Evolutionary conservation across 1,140 invertebrate species (phyloP).

Genomic region (Periplaneta americana): DNA sequence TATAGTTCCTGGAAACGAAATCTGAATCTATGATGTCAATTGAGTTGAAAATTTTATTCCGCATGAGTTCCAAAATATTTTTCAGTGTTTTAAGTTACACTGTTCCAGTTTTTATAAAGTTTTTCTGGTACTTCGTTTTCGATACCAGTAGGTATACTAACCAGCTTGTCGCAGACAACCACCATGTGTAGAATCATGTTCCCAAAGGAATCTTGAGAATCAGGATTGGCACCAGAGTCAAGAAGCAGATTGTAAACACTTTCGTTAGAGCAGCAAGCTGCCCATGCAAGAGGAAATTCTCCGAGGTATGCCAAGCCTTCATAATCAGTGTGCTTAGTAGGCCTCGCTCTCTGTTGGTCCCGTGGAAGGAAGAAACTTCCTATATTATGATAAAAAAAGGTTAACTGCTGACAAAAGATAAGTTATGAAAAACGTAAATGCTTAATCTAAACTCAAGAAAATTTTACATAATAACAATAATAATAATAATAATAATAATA

Average conservation of each 20-base stretch:
- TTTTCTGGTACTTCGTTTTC: too few species aligned
- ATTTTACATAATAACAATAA: too few species aligned
- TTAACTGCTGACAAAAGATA: too few species aligned
- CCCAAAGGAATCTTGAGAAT: constrained; percentile 84
- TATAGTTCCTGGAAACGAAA: too few species aligned
- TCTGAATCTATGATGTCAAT: too few species aligned
- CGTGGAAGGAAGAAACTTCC: constrained; percentile 86
- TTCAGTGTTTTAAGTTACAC: too few species aligned
- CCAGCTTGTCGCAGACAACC: constrained; percentile 93
- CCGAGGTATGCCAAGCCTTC: constrained; percentile 93
- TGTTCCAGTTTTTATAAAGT: too few species aligned
- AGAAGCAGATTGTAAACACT: constrained; percentile 95
- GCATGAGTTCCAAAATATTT: too few species aligned
- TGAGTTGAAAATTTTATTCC: too few species aligned
- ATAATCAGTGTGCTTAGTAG: constrained; percentile 81
- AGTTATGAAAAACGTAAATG: too few species aligned
- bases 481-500: too few species aligned
- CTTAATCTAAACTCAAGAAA: too few species aligned
- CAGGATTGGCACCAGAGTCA: constrained; percentile 87
- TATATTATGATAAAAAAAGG: constrained; percentile 29
- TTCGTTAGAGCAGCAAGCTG: constrained; percentile 93
- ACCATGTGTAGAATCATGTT: constrained; percentile 99
- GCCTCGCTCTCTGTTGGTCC: constrained; percentile 76
- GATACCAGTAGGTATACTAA: constrained; percentile 45
- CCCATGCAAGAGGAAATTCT: constrained; percentile 94